Percentiles rank a stretch among this genome's conserved stretches.
phyloP scores from a whole-genome alignment of 2,113 vertebrate species.

The Gila orcuttii region DNA sequence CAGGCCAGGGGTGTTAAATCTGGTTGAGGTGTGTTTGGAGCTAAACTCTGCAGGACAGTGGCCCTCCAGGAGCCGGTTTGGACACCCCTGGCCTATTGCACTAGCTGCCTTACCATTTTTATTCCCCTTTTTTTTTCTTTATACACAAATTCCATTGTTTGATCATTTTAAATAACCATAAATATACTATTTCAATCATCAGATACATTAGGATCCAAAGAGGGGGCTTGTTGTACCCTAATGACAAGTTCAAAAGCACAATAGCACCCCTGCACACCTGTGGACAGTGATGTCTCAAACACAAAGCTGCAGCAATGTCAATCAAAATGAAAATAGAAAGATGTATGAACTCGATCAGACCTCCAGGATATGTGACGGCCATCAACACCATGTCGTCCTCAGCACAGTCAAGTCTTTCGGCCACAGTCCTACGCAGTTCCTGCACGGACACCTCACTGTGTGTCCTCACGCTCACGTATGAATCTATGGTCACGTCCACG shows the following conservation, averaged over 20 bases:
- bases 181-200: neutral
- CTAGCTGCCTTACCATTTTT: neutral
- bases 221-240: neutral
- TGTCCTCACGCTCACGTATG: slow-evolving; percentile 89
- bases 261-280: neutral
- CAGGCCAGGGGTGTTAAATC: no score
- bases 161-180: neutral
- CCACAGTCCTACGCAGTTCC: slow-evolving; percentile 86
- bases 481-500: slow-evolving; percentile 89
- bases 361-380: slow-evolving; percentile 83
- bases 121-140: neutral
- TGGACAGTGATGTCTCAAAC: neutral
- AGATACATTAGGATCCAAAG: neutral
- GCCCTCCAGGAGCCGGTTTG: no score
- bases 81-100: no score
- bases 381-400: slow-evolving; percentile 86
- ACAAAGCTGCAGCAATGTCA: neutral
- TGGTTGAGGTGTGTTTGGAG: no score
- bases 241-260: neutral
- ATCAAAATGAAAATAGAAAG: neutral
- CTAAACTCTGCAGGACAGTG: no score
- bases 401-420: slow-evolving; percentile 85
- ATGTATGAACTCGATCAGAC: slow-evolving; percentile 70
- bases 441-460: slow-evolving; percentile 79
- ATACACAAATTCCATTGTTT: neutral